A percentile compares a stretch with the other conserved stretches of the same genome.
phyloP scores from a whole-genome alignment of 2,888 invertebrate species.

The Pandemis heparana region DNA sequence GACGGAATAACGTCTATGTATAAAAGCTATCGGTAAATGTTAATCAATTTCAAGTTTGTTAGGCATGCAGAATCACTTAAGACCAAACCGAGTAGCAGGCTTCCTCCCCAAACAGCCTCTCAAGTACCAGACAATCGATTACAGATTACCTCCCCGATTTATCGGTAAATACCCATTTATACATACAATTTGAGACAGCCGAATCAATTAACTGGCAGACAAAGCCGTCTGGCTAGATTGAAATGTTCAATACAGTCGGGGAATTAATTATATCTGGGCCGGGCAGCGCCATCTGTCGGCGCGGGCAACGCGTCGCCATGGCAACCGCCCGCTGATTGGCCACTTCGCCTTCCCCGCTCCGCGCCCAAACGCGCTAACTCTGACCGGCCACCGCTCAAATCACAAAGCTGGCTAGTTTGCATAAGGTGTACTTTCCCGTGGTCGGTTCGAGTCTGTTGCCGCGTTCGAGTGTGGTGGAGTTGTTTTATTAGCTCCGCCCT shows the following conservation, averaged over 20 bases:
- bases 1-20: too few relatives aligned
- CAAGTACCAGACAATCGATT: conserved; percentile 41
- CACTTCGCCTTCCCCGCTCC: conserved; percentile 62
- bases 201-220: conserved; percentile 42
- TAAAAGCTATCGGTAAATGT: neutral
- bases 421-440: conserved; percentile 62
- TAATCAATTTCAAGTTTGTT: neutral
- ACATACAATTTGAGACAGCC: conserved; percentile 40
- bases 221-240: conserved; percentile 42
- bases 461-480: conserved; percentile 50
- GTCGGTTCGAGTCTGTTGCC: conserved; percentile 48
- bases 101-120: conserved; percentile 24
- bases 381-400: conserved; percentile 57
- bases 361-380: conserved; percentile 60
- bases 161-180: conserved; percentile 36
- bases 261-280: conserved; percentile 40
- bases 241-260: conserved; percentile 43
- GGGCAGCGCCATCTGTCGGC: conserved; percentile 71
- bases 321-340: conserved; percentile 81
- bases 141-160: conserved; percentile 26
- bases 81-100: neutral
- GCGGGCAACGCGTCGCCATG: conserved; percentile 70
- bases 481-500: conserved; percentile 80
- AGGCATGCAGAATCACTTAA: neutral
- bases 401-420: conserved; percentile 56